A percentile compares a stretch with the other conserved stretches of the same genome.
Evolutionary conservation across 2,797 vertebrate species (phyloP).

Genomic region (Myripristis murdjan): DNA sequence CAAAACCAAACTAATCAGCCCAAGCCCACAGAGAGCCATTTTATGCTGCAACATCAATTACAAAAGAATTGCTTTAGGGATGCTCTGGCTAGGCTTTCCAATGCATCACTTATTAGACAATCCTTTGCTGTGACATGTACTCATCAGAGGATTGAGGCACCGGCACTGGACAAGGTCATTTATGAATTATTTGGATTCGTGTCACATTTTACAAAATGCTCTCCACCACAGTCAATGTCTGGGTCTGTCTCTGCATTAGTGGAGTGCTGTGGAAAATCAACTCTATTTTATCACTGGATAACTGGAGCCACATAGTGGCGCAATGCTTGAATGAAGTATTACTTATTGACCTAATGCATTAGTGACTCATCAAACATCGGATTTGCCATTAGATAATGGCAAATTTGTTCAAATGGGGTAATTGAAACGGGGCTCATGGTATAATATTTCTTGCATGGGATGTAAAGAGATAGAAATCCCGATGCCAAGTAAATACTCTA

Average conservation of each 20-base stretch:
- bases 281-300: conserved; percentile 31
- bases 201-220: conserved; percentile 67
- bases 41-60: conserved; percentile 82
- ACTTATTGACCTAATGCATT: conserved; percentile 15
- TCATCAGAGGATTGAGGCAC: conserved; percentile 77
- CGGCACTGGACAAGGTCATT: conserved; percentile 73
- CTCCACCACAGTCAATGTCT: conserved; percentile 37
- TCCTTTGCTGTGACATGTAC: conserved; percentile 81
- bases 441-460: conserved; percentile 21
- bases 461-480: conserved; percentile 1
- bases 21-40: conserved; percentile 74
- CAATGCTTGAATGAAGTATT: conserved; percentile 9
- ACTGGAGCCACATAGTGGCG: conserved; percentile 8
- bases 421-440: conserved; percentile 26
- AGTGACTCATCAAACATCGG: conserved; percentile 29
- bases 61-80: conserved; percentile 83
- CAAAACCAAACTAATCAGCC: conserved; percentile 73
- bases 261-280: conserved; percentile 37
- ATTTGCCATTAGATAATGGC: conserved; percentile 21
- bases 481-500: background rate
- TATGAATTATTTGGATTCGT: conserved; percentile 76
- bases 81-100: conserved; percentile 74
- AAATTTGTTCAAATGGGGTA: conserved; percentile 3
- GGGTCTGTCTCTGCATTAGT: conserved; percentile 18
- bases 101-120: conserved; percentile 82